Evolutionary conservation across 2,888 invertebrate species (phyloP), one percentile per base, ranked within the genome.

Genomic region (Holacanthella duospinosa): DNA sequence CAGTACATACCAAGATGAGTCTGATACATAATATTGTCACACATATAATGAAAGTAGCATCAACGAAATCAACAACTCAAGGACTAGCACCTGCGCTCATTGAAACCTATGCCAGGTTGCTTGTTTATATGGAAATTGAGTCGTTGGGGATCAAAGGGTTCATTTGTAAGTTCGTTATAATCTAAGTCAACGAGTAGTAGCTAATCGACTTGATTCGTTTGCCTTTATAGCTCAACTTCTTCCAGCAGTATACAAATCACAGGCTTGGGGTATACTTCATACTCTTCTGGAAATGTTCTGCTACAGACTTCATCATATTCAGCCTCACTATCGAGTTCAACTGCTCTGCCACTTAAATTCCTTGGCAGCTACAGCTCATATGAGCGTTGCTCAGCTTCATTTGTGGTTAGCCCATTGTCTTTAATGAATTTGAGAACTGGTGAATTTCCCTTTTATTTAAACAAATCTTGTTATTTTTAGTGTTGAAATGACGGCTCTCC

Each of bases 111-210:
- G 91, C 93, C 64, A 82, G 95, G 59, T 79, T 96, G 21, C 79
- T 96, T 60, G 93, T 95, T 0, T 96, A 96, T 75, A 93, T 93
- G 9, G 96, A 96, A 80, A 95, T 95, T 61, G 96, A 96, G 77
- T 92, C 93, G 21, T 81, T 96, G 59, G 95, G 96, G 29, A 94
- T 96, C 67, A 96, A 96, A 79, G 93, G 93, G 60, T 95, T 95
- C 77, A 88, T 95, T 72, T 88, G 92, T 87, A 78, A 82, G 84
- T 81, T n/a, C n/a, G n/a, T n/a, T n/a, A n/a, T n/a, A n/a, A n/a
- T n/a, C n/a, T n/a, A n/a, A n/a, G 65, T 53, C 26, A 21, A 58
- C 6, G 27, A n/a, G n/a, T n/a, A n/a, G n/a, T n/a, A 43, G 43
- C 19, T 19, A 29, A 21, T 24, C 6, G 53, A 54, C 19, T 12